A percentile compares a stretch with the other conserved stretches of the same genome.
Evolutionary conservation across 2,888 invertebrate genomes (phyloP).

Genomic region (Drosophila paranaensis): DNA sequence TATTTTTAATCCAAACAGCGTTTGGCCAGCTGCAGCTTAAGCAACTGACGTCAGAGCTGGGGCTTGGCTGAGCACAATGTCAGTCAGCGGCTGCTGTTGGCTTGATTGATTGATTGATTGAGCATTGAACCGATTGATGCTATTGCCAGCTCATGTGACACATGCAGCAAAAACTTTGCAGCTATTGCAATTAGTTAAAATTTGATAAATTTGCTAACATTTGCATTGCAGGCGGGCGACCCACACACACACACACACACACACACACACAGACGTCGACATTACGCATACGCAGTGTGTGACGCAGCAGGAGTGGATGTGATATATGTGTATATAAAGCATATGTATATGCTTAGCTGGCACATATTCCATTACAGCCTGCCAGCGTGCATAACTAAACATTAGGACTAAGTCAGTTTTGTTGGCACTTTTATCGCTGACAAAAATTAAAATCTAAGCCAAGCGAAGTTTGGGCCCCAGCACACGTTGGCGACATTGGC

Average conservation of each 20-base stretch:
- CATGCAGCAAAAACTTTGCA: conserved; percentile 9
- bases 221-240: neutral
- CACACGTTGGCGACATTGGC: conserved; percentile 34
- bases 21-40: conserved; percentile 13
- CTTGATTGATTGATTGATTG: conserved; percentile 42
- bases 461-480: conserved; percentile 42
- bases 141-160: conserved; percentile 5
- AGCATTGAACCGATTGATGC: conserved; percentile 21
- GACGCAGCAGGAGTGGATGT: neutral
- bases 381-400: conserved; percentile 5
- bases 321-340: neutral
- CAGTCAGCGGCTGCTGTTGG: conserved; percentile 10
- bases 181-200: conserved; percentile 29
- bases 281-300: conserved; percentile 16
- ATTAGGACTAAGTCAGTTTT: neutral
- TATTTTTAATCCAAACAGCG: conserved; percentile 6
- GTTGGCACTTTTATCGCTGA: conserved; percentile 54
- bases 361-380: neutral
- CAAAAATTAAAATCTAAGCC: conserved; percentile 78
- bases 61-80: conserved; percentile 14
- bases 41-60: conserved; percentile 14
- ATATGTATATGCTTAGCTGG: neutral
- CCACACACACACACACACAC: neutral
- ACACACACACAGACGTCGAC: neutral
- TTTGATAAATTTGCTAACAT: conserved; percentile 13